Evolutionary conservation across 37 sponge, comb jelly and placozoan genomes (phyloP), one percentile per base, ranked within the genome.

Genomic region (Hormiphora californensis): DNA sequence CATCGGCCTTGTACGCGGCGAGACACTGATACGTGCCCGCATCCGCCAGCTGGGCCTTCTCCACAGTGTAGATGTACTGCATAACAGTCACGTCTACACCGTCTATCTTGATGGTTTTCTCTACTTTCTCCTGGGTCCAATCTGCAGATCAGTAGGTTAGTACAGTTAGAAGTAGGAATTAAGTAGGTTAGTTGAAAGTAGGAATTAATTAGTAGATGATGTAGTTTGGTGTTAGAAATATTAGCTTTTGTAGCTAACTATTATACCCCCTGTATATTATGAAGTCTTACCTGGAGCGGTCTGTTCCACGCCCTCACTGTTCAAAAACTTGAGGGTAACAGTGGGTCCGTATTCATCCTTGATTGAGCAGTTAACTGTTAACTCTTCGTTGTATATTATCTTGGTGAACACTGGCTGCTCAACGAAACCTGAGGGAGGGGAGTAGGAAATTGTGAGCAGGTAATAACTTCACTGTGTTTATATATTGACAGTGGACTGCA

Each of bases 391-490:
- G 44, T 73, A 73, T 0, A 15, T 25, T 3, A 73, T 1, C 23
- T 73, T 73, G 3, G 44, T 11, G 35, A 73, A 73, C 11, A 3
- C 25, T 1, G 38, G 81, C 5, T 33, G 32, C 9, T 40, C n/a
- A 22, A 43, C 81, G 25, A 73, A 73, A n/a, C 38, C 81, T 73
- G 81, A n/a, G n/a, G n/a, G n/a, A n/a, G n/a, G n/a, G n/a, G n/a
- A n/a, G n/a, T n/a, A n/a, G n/a, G n/a, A n/a, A n/a, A n/a, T n/a
- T n/a, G n/a, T n/a, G n/a, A n/a, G n/a, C n/a, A n/a, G n/a, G n/a
- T n/a, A n/a, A n/a, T n/a, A n/a, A n/a, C n/a, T n/a, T n/a, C n/a
- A n/a, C n/a, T n/a, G n/a, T n/a, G n/a, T n/a, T n/a, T n/a, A n/a
- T n/a, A n/a, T n/a, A n/a, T n/a, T n/a, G n/a, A n/a, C n/a, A n/a